Evolutionary conservation across 2,797 vertebrate genomes (phyloP), one percentile per base, ranked within the genome.

Genomic region (Melanotaenia parkinsoni): DNA sequence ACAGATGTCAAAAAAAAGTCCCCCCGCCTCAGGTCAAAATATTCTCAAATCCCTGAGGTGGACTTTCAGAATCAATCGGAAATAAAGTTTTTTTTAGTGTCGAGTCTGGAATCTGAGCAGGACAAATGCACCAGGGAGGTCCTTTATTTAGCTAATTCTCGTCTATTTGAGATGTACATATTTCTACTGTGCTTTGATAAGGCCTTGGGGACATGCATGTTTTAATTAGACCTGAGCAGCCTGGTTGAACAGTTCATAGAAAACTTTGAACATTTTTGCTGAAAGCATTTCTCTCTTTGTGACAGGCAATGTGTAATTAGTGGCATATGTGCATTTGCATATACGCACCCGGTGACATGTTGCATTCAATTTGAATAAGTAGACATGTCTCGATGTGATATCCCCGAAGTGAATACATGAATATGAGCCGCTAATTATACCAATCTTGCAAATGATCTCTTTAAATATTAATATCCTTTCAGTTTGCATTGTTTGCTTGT

Each of bases 341-440:
- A 90, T 88, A 78, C 83, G 82, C 90, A 85, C 87, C 77, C 90
- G 67, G 88, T 92, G 94, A 94, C 92, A 92, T 89, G 89, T 92
- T 93, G 90, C 84, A 91, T 93, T 86, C 87, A 88, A 91, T 94
- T 92, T 91, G 86, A 92, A 92, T 89, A 89, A 91, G 89, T 84
- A 87, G 91, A 94, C 88, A 86, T 93, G 90, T 92, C 92, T 91
- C 87, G 84, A 89, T 91, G 92, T 92, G 89, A 91, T 92, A 91
- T 94, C 86, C 89, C 90, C 77, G 83, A 94, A 89, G 89, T 92
- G 90, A 94, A 94, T 94, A 91, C 91, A 95, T 94, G 92, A 94
- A 93, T 95, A 93, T 93, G 92, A 93, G 88, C 45, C 53, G 70
- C 89, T 94, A 95, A 95, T 95, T 95, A 95, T 91, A 91, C 87